Conservation (phyloP, 2,113 vertebrate genomes). For the Athene cunicularia region DNA sequence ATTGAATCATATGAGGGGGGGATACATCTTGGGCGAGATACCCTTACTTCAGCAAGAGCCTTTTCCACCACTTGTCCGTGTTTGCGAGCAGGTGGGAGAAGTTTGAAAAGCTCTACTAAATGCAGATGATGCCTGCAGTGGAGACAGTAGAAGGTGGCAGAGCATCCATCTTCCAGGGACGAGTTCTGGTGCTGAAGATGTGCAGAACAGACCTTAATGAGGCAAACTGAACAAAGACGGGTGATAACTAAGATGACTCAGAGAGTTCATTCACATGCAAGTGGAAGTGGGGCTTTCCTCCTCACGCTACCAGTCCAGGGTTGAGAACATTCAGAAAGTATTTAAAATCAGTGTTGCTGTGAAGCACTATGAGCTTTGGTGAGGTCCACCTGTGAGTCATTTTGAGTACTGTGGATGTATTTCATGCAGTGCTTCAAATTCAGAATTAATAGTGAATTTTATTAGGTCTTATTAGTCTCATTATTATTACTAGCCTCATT, state of each 20-base stretch:
- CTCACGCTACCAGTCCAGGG: rapidly evolving
- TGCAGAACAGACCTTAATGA: background rate
- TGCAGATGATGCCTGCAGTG: background rate
- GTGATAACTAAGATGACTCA: no score
- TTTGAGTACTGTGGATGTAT: background rate
- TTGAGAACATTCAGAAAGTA: background rate
- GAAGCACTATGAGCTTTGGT: background rate
- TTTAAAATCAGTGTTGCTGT: background rate
- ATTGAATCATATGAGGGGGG: background rate
- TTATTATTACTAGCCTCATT: background rate
- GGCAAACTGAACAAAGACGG: background rate
- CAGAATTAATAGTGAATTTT: background rate
- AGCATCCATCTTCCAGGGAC: background rate
- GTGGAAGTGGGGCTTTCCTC: background rate
- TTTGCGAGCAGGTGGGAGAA: background rate
- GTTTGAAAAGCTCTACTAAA: background rate
- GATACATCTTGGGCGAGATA: background rate
- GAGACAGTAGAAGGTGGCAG: background rate
- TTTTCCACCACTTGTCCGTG: background rate
- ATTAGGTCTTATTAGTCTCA: background rate
- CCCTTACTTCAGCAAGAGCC: background rate
- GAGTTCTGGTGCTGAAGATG: background rate
- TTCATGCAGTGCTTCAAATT: background rate
- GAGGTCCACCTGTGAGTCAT: background rate
- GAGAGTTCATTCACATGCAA: background rate